Conservation (phyloP, 2,113 vertebrate species). For the Cyrtonyx montezumae region DNA sequence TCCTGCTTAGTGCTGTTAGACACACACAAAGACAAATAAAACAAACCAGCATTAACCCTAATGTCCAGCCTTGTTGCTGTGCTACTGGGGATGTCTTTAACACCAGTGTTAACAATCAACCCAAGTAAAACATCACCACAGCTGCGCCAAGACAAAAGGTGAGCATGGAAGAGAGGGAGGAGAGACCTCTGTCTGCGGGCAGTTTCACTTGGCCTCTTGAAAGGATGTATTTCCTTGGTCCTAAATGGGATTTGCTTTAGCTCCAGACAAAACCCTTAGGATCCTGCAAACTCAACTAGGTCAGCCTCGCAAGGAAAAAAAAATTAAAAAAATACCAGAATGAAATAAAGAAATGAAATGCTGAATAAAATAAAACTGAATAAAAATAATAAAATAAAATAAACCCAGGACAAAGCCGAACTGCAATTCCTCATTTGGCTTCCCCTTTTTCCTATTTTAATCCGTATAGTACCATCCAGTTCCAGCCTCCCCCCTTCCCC, state of each 20-base stretch:
- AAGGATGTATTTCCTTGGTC: conserved; percentile 62
- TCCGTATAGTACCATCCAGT: conserved; percentile 73
- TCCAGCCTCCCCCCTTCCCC: conserved; percentile 66
- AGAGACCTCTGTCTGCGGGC: not conserved
- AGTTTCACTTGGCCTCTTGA: conserved; percentile 50
- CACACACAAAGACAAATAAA: not conserved
- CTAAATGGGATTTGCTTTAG: conserved; percentile 48
- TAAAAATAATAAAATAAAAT: not conserved
- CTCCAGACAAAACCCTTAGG: conserved; percentile 60
- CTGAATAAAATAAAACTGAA: not conserved
- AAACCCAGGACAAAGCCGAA: conserved; percentile 29
- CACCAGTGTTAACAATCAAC: not conserved
- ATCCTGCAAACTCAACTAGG: conserved; percentile 66
- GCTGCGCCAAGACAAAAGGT: conserved; percentile 14
- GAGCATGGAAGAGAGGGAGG: not conserved
- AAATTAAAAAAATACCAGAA: not conserved
- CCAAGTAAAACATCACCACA: not conserved
- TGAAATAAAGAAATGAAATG: not conserved
- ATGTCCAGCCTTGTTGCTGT: not conserved
- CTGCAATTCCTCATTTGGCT: conserved; percentile 61
- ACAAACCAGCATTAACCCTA: not conserved
- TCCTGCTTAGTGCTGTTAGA: not conserved
- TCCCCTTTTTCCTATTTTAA: conserved; percentile 75
- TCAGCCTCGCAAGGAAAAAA: conserved; percentile 17
- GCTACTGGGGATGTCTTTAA: not conserved